Evolutionary conservation across 2,888 invertebrate species (phyloP), one percentile per base, ranked within the genome.

Genomic region (Steinernema hermaphroditum): DNA sequence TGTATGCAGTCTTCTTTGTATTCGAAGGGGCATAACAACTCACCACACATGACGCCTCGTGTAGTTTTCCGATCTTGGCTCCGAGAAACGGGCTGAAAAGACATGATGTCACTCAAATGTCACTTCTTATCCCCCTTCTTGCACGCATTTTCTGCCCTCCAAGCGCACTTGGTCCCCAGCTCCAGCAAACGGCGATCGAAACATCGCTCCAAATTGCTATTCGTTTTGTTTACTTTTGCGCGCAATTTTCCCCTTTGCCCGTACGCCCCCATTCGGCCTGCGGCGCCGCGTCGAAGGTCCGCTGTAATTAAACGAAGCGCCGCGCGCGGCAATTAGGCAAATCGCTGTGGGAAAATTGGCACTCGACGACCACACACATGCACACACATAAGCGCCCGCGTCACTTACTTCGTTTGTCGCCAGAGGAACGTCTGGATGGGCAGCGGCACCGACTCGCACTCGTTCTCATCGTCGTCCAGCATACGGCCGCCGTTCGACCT

Each of bases 11-110:
- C 29, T 14, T 41, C 16, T 34, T 2, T 9, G 32, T 27, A 1
- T 29, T 8, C 16, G 16, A n/a, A 29, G 32, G 29, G 12, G 14
- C 22, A 32, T 34, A 77, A 14, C 68, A 70, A 86, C 92, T 91
- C 90, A 96, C 96, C 93, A 93, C 93, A 89, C 96, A 96, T 75
- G 94, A 93, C 29, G 96, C 94, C 89, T 98, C 97, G 88, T 96
- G 96, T 43, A 95, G 90, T 89, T 96, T 96, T 80, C 96, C 95
- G 78, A 96, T 90, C 88, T 94, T 93, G 14, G 96, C 94, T 80
- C 95, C 91, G 74, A 96, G 94, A 88, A 97, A 98, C 14, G 97
- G 96, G 78, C 96, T 94, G 88, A 80, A 90, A 90, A 37, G 8
- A 54, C 6, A 12, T 12, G 12, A 4, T 37, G 37, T 37, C 37